Conservation (phyloP, 2,113 vertebrate genomes). For the Naja naja region DNA sequence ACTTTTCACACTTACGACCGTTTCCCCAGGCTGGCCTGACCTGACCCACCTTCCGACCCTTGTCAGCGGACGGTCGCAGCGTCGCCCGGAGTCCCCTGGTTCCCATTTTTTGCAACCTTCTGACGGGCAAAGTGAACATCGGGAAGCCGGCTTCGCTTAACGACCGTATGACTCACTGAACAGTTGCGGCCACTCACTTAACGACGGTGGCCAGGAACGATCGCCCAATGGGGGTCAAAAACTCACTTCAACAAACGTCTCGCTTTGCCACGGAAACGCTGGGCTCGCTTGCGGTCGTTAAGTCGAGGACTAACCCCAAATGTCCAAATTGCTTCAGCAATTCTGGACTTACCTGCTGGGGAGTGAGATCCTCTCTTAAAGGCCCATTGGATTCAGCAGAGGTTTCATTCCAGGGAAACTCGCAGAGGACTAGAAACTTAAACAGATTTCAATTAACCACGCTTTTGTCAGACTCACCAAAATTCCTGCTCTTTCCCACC, state of each 20-base stretch:
- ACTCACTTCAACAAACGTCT: background rate
- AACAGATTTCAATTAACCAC: background rate
- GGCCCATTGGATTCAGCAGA: background rate
- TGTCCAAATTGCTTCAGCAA: background rate
- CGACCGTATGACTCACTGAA: background rate
- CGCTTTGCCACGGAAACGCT: too few species aligned
- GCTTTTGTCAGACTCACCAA: background rate
- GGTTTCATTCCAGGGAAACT: background rate
- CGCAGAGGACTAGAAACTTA: background rate
- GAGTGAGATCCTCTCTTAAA: background rate
- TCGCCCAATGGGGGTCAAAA: background rate
- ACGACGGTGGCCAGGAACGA: too few species aligned
- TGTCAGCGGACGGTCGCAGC: too few species aligned
- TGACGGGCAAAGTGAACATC: too few species aligned
- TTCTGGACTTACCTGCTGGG: background rate
- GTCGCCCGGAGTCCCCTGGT: too few species aligned
- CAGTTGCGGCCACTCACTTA: background rate
- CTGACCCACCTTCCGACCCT: too few species aligned
- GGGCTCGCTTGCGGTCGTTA: too few species aligned
- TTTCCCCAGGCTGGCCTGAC: too few species aligned
- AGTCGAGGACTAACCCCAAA: background rate
- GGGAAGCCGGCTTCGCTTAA: too few species aligned
- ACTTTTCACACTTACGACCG: too few species aligned
- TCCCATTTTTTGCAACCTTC: too few species aligned
- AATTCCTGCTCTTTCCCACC: background rate